phyloP scores from a whole-genome alignment of 1,140 invertebrate species.

The Cydia amplana region DNA sequence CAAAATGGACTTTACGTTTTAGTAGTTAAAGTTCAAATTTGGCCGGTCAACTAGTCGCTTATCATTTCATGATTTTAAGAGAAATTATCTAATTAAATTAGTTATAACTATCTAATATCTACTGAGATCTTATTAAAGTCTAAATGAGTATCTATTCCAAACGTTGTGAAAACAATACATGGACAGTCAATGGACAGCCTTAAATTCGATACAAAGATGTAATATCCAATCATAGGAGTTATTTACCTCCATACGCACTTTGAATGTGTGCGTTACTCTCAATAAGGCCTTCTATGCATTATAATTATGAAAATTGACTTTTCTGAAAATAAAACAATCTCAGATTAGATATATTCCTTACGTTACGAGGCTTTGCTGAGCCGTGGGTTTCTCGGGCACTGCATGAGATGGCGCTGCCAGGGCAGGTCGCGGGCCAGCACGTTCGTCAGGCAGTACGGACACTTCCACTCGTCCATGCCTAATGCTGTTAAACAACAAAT shows the following conservation, averaged over 20 bases:
- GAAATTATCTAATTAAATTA: slow-evolving; percentile 29
- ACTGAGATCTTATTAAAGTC: slow-evolving; percentile 16
- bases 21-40: slow-evolving; percentile 25
- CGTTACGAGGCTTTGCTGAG: slow-evolving; percentile 48
- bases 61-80: slow-evolving; percentile 29
- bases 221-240: slow-evolving; percentile 1
- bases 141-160: slow-evolving; percentile 20
- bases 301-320: slow-evolving; percentile 6
- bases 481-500: slow-evolving; percentile 51
- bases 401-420: slow-evolving; percentile 74
- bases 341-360: neutral
- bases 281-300: slow-evolving; percentile 15
- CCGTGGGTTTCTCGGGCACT: slow-evolving; percentile 68
- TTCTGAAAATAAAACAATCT: slow-evolving; percentile 11
- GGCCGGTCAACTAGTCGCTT: slow-evolving; percentile 30
- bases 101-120: slow-evolving; percentile 30
- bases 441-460: slow-evolving; percentile 71
- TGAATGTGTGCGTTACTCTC: neutral
- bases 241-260: neutral
- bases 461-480: slow-evolving; percentile 72
- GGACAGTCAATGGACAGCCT: slow-evolving; percentile 17
- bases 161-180: slow-evolving; percentile 8
- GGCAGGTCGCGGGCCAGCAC: slow-evolving; percentile 68
- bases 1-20: slow-evolving; percentile 25
- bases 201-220: slow-evolving; percentile 1